A percentile compares a stretch with the other conserved stretches of the same genome.
phyloP scores from a whole-genome alignment of 2,113 vertebrate genomes.

The Acrocephalus kingi region DNA sequence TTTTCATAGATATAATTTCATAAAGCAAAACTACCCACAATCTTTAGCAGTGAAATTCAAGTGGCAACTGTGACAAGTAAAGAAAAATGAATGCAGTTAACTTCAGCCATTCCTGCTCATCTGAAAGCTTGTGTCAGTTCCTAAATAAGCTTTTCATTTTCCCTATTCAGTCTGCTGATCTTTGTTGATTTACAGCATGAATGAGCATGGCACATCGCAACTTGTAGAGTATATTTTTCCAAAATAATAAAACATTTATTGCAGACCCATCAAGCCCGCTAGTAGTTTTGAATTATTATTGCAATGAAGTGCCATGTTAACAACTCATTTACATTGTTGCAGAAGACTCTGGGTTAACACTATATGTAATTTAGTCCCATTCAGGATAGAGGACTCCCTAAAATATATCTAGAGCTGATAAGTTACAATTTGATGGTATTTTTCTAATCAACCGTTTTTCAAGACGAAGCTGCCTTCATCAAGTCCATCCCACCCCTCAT shows the following conservation, averaged over 20 bases:
- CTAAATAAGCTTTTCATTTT: conserved; percentile 85
- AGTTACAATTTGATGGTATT: conserved; percentile 25
- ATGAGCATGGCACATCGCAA: conserved; percentile 75
- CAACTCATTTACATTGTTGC: conserved; percentile 74
- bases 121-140: conserved; percentile 79
- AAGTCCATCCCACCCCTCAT: neutral
- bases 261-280: conserved; percentile 75
- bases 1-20: conserved; percentile 76
- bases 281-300: conserved; percentile 75
- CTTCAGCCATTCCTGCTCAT: conserved; percentile 78
- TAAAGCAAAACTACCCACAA: conserved; percentile 77
- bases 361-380: conserved; percentile 67
- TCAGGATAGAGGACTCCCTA: conserved; percentile 26
- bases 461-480: neutral
- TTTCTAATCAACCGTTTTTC: neutral
- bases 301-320: conserved; percentile 72
- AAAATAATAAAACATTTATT: conserved; percentile 83
- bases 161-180: conserved; percentile 80
- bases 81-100: conserved; percentile 80
- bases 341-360: conserved; percentile 51
- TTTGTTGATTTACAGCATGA: conserved; percentile 84
- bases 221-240: conserved; percentile 76
- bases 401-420: conserved; percentile 33
- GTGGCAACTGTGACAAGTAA: conserved; percentile 78
- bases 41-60: conserved; percentile 79